Base-by-base conservation (phyloP, 2,888 invertebrate genomes). In the Heliothis peltigera region DNA sequence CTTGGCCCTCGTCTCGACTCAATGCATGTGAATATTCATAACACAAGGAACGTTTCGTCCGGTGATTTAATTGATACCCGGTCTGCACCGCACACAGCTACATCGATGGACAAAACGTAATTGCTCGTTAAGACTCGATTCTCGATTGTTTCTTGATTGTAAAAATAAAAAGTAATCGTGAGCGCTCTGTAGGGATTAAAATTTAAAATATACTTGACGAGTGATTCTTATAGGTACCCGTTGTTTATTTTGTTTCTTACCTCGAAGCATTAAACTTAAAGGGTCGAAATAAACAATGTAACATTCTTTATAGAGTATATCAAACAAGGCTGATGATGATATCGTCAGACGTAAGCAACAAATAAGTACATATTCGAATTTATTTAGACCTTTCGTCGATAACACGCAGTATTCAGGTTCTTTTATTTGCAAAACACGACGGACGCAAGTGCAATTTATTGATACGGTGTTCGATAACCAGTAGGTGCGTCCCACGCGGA, bases 401-500 rank as follows among this genome's bases (percentile, higher is more conserved):
- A 94, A 89, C 89, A 87, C 84, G 84, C 84, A 84, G 87, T 84
- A 86, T 86, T 86, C 83, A 64, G 70, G 84, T 91, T 91, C 91
- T 93, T 94, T 94, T 94, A 91, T 92, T 93, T 92, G 86, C 86
- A 80, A 87, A 87, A 91, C 90, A 91, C 89, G 90, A 89, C 89
- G 83, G 89, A 90, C 89, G 88, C 92, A 91, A 91, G 91, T 91
- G 89, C 91, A 94, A 95, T 94, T 95, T 94, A 95, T 95, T 93
- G 92, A 92, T 91, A 89, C 91, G 85, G 91, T 88, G 87, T 86
- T 87, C 89, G 94, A 94, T 94, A 94, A 87, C 90, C 93, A 92
- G 93, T 91, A 93, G 93, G 89, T 87, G 83, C 93, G 80, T 81
- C 93, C 93, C 93, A 94, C 94, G 94, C 92, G 84, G 75, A 65